phyloP scores from a whole-genome alignment of 2,888 invertebrate species.

The Drosophila fulvimacula region DNA sequence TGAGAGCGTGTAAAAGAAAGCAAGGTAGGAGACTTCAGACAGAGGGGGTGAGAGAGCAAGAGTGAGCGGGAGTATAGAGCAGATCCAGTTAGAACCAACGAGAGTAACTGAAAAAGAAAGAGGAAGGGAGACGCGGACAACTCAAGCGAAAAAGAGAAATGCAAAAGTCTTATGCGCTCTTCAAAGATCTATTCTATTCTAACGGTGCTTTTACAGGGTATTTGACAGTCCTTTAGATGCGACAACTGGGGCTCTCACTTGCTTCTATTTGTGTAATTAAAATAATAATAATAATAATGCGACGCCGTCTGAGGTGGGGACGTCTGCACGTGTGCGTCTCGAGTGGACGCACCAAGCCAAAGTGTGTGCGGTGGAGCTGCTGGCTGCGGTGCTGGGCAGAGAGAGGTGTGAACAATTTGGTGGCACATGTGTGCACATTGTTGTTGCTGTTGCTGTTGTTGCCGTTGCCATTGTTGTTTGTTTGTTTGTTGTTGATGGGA shows the following conservation, averaged over 20 bases:
- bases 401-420: constrained; percentile 75
- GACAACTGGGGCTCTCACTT: background rate
- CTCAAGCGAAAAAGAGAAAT: background rate
- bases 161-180: too few relatives aligned
- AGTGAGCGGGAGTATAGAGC: background rate
- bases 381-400: constrained; percentile 38
- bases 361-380: constrained; percentile 15
- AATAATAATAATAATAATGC: constrained; percentile 74
- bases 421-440: constrained; percentile 65
- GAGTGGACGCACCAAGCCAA: constrained; percentile 60
- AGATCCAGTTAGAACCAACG: too few relatives aligned
- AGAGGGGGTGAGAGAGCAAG: background rate
- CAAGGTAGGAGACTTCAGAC: background rate
- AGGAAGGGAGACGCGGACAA: background rate
- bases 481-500: constrained; percentile 38
- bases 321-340: constrained; percentile 64
- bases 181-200: background rate
- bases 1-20: background rate
- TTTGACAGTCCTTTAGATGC: background rate
- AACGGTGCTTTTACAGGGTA: background rate
- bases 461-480: constrained; percentile 31
- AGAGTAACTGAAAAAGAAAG: too few relatives aligned
- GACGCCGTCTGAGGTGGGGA: constrained; percentile 15
- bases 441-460: constrained; percentile 32
- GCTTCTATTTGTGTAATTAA: constrained; percentile 68